Evolutionary conservation across 37 sponge, comb jelly and placozoan genomes (phyloP).

Genomic region (Sycon ciliatum): DNA sequence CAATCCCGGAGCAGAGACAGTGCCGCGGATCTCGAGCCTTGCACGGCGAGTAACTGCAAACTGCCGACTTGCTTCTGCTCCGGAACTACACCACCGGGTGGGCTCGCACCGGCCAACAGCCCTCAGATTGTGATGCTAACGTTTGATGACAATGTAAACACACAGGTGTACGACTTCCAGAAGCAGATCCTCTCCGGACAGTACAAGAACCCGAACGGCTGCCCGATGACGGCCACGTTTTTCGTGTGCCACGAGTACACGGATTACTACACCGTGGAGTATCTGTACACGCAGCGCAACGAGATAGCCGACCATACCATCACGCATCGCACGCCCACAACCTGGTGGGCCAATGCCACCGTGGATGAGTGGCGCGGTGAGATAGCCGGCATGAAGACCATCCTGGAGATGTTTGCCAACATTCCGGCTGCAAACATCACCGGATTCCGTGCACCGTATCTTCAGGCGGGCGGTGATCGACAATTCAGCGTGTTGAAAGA

Average conservation of each 20-base stretch:
- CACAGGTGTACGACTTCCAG: too few species aligned
- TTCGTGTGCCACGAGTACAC: conserved; percentile 40
- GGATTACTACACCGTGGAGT: conserved; percentile 41
- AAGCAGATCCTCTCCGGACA: too few species aligned
- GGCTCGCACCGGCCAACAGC: too few species aligned
- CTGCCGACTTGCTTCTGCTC: too few species aligned
- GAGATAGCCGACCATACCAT: conserved; percentile 45
- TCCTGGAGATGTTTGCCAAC: conserved; percentile 35
- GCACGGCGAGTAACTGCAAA: too few species aligned
- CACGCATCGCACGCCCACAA: conserved; percentile 25
- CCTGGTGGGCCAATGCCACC: conserved; percentile 35
- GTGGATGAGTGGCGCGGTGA: conserved; percentile 25
- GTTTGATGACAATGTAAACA: too few species aligned
- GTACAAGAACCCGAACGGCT: conserved; percentile 54
- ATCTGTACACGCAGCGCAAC: conserved; percentile 20
- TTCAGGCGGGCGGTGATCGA: conserved; percentile 27
- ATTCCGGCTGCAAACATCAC: conserved; percentile 1
- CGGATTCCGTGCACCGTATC: conserved; percentile 44
- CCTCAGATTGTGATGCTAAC: too few species aligned
- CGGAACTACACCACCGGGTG: too few species aligned
- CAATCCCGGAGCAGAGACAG: too few species aligned
- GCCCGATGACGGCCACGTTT: conserved; percentile 29
- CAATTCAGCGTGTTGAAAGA: conserved; percentile 29
- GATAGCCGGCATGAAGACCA: conserved; percentile 32
- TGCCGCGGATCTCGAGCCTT: too few species aligned